Percentiles rank a stretch among this genome's conserved stretches.
Conservation (phyloP, 2,797 vertebrate species). For the Hirundo rustica region DNA sequence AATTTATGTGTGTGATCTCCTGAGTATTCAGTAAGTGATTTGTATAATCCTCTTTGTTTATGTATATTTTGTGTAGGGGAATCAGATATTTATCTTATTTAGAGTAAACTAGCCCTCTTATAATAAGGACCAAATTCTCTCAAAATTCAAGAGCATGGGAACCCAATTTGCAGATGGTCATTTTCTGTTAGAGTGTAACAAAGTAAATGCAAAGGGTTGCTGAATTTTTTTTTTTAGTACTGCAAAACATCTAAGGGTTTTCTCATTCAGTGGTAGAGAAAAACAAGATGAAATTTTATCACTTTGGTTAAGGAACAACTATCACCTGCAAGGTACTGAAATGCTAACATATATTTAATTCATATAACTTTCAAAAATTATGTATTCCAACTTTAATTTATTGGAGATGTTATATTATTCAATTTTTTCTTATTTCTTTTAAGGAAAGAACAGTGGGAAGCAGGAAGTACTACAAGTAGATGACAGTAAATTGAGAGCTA, state of each 20-base stretch:
- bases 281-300: neutral
- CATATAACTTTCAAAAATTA: neutral
- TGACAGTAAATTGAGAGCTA: neutral
- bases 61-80: neutral
- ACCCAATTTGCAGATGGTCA: neutral
- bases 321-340: neutral
- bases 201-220: neutral
- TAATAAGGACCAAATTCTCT: neutral
- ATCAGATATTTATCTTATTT: neutral
- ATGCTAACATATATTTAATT: neutral
- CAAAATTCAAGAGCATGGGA: neutral
- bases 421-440: neutral
- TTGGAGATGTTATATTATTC: neutral
- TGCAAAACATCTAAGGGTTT: neutral
- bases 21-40: neutral
- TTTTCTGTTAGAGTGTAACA: neutral
- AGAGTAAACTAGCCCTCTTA: neutral
- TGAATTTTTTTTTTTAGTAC: neutral
- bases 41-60: neutral
- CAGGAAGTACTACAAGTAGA: neutral
- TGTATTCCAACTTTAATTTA: neutral
- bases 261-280: neutral
- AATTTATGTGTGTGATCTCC: neutral
- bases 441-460: accelerated
- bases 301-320: neutral